Conservation (phyloP, 53 echinoderm and acorn worm species). For the Holothuria scabra region DNA sequence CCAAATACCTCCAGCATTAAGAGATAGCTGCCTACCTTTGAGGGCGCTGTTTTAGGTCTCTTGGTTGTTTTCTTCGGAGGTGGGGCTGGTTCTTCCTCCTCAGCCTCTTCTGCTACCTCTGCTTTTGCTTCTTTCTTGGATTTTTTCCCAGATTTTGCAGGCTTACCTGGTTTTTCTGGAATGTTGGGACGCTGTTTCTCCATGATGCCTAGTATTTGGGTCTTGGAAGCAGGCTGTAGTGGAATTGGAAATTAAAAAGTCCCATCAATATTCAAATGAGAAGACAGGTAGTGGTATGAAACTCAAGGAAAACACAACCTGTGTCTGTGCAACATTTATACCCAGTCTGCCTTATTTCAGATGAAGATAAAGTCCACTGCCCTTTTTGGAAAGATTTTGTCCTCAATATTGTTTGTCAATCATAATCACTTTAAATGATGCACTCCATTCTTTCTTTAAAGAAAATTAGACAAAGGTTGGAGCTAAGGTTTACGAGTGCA, state of each 20-base stretch:
- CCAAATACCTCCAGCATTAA: neutral
- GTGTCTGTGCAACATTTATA: too few species aligned
- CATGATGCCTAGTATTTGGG: constrained; percentile 74
- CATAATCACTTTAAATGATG: too few species aligned
- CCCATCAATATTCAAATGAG: neutral
- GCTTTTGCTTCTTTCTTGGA: constrained; percentile 54
- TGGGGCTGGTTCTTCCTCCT: constrained; percentile 52
- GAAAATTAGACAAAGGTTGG: too few species aligned
- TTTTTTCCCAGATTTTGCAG: constrained; percentile 59
- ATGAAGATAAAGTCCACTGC: too few species aligned
- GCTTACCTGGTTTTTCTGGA: constrained; percentile 93
- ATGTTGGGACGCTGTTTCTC: constrained; percentile 89
- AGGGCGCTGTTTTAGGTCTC: constrained; percentile 92
- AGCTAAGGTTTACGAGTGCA: too few species aligned
- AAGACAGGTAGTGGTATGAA: neutral
- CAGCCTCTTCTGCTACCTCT: constrained; percentile 42
- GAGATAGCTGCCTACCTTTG: constrained; percentile 74
- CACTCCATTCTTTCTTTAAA: too few species aligned
- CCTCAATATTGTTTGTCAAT: too few species aligned
- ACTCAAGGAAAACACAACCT: neutral
- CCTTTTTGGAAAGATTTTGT: too few species aligned
- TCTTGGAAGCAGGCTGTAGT: constrained; percentile 82
- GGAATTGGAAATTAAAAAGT: neutral
- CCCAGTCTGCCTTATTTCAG: too few species aligned
- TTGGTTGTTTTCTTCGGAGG: constrained; percentile 58